Percentiles rank a stretch among this genome's conserved stretches.
These are phyloP conservation scores for Pterocles gutturalis DNA, from an alignment of 2,113 vertebrate species.

Conservation along the genomic window DNA sequence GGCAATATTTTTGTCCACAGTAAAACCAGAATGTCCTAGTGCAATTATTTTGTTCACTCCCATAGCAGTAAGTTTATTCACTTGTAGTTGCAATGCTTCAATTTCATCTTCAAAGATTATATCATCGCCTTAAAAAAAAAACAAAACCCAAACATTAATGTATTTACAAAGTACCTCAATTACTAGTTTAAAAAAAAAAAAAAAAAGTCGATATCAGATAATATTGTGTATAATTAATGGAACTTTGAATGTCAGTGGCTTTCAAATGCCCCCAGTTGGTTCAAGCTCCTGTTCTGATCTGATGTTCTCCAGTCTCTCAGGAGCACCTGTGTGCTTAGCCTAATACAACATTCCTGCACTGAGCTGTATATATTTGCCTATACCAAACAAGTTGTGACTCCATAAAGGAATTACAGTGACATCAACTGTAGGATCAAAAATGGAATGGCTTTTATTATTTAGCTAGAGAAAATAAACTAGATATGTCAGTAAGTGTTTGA, in stretches of 20 bases:
- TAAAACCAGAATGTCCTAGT: slow-evolving; percentile 93
- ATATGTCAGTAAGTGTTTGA: background rate
- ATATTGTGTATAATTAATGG: background rate
- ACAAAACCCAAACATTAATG: background rate
- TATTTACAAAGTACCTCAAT: background rate
- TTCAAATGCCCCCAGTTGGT: background rate
- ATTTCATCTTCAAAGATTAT: slow-evolving; percentile 90
- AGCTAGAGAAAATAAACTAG: background rate
- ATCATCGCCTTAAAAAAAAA: slow-evolving; percentile 74
- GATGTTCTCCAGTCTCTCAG: background rate
- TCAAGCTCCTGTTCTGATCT: background rate
- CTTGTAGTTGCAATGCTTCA: slow-evolving; percentile 81
- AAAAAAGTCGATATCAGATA: background rate
- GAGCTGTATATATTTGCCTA: background rate
- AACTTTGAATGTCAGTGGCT: background rate
- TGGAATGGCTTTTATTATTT: background rate
- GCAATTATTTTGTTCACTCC: slow-evolving; percentile 92
- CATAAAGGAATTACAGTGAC: background rate
- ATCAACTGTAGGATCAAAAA: background rate
- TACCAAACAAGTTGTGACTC: background rate
- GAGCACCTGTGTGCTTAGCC: background rate
- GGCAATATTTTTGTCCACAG: slow-evolving; percentile 85
- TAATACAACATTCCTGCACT: background rate
- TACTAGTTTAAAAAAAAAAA: background rate
- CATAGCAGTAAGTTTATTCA: slow-evolving; percentile 82